Conservation (phyloP, 2,113 vertebrate genomes). For the Pitta sordida region DNA sequence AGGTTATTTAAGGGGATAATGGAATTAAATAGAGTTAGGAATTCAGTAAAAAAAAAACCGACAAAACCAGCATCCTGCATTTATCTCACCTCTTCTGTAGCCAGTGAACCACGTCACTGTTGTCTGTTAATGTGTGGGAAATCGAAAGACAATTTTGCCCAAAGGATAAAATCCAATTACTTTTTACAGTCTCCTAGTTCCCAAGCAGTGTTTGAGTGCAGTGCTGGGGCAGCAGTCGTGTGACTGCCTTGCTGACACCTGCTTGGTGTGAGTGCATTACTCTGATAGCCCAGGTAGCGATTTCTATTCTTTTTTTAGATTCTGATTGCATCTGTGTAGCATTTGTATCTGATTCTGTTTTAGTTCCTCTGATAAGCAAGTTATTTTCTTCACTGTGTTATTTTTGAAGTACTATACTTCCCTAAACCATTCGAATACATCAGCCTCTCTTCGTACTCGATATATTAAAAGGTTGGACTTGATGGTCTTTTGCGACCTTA, state of each 20-base stretch:
- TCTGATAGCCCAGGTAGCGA: not conserved
- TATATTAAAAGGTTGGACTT: not conserved
- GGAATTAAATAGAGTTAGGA: not conserved
- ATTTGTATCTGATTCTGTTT: not conserved
- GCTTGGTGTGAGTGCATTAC: not conserved
- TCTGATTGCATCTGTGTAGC: not conserved
- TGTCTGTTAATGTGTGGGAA: fast-evolving
- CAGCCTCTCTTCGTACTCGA: not conserved
- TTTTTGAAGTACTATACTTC: not conserved
- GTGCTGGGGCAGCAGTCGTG: not conserved
- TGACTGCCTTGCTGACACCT: not conserved
- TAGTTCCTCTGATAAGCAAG: not conserved
- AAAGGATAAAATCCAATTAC: not conserved
- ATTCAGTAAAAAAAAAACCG: not conserved
- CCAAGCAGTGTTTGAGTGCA: not conserved
- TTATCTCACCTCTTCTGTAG: not conserved
- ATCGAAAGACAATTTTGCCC: not conserved
- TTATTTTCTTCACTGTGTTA: not conserved
- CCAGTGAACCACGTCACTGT: fast-evolving
- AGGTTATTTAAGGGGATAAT: not conserved
- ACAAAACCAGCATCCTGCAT: too few relatives aligned
- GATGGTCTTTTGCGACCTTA: not conserved
- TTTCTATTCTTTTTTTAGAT: not conserved
- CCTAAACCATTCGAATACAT: not conserved
- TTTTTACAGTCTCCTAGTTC: not conserved